A percentile compares a stretch with the other conserved stretches of the same genome.
Conservation (phyloP, 2,888 invertebrate genomes). For the Nesidiocoris tenuis region DNA sequence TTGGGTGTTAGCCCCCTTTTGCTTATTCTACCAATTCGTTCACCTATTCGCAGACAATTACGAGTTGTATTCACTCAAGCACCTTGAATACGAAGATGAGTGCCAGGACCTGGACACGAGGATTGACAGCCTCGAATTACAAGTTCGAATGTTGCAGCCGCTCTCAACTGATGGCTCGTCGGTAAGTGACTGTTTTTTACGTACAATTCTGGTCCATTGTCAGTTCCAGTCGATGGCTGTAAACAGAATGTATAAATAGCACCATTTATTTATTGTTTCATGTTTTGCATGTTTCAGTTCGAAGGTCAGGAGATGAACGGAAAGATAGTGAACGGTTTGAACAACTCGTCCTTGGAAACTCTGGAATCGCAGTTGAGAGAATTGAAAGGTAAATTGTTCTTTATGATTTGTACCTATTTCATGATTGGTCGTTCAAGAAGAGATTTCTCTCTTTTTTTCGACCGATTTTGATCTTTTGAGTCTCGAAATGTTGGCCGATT, state of each 20-base stretch:
- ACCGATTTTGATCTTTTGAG: no score
- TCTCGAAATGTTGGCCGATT: no score
- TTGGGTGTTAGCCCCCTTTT: no score
- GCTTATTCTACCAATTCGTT: no score
- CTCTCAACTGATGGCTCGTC: constrained; percentile 1
- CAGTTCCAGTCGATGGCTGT: no score
- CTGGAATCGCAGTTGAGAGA: constrained; percentile 26
- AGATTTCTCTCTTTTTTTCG: no score
- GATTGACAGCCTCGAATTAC: constrained; percentile 28
- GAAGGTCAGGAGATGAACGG: constrained; percentile 23
- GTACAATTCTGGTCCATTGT: no score
- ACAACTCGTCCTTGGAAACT: constrained; percentile 7
- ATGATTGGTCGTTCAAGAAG: neutral
- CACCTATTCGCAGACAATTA: constrained; percentile 39
- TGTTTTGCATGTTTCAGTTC: constrained; percentile 2
- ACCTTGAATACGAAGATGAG: constrained; percentile 25
- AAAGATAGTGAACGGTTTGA: constrained; percentile 29
- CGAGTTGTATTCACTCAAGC: constrained; percentile 22
- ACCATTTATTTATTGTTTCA: no score
- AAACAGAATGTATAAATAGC: no score
- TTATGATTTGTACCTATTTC: neutral
- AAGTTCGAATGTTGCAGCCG: constrained; percentile 11
- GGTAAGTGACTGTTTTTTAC: constrained; percentile 5
- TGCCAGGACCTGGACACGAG: constrained; percentile 2
- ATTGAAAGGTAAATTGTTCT: constrained; percentile 19